These are phyloP conservation scores for Lithobates sylvaticus DNA, from an alignment of 2,797 vertebrate genomes.

Conservation along the genomic window DNA sequence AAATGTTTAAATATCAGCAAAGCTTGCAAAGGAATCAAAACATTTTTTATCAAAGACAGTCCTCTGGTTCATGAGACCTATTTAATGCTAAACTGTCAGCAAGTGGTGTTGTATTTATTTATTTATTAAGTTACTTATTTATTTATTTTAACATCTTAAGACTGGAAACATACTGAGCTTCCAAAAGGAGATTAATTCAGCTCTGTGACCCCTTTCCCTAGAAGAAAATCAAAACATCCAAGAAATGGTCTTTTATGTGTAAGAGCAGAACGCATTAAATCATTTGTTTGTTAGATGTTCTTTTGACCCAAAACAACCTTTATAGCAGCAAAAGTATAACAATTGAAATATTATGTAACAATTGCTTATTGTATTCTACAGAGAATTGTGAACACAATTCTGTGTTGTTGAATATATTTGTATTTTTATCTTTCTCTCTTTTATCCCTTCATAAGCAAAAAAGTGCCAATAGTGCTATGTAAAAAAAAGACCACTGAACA, in stretches of 20 bases:
- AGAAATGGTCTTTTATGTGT: neutral
- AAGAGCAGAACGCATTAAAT: conserved; percentile 3
- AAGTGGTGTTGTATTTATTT: too few species aligned
- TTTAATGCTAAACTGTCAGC: conserved; percentile 16
- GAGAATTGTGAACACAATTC: too few species aligned
- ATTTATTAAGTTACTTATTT: neutral
- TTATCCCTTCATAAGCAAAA: too few species aligned
- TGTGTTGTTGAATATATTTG: too few species aligned
- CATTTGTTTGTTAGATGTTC: conserved; percentile 24
- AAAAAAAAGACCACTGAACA: too few species aligned
- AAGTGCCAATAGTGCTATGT: too few species aligned
- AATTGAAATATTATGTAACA: too few species aligned
- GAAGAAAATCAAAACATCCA: conserved; percentile 6
- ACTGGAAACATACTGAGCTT: neutral
- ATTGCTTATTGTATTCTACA: too few species aligned
- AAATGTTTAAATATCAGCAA: conserved; percentile 41
- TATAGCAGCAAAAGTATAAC: neutral
- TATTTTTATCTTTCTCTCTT: too few species aligned
- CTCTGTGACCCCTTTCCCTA: conserved; percentile 4
- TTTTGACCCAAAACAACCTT: conserved; percentile 6
- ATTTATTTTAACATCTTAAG: neutral
- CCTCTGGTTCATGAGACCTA: neutral
- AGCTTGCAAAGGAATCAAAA: conserved; percentile 34
- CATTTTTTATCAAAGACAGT: conserved; percentile 26
- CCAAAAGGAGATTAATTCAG: neutral